Percentiles rank a stretch among this genome's conserved stretches.
Evolutionary conservation across 2,888 invertebrate species (phyloP).

Genomic region (Vannuccia rotundouncinata): DNA sequence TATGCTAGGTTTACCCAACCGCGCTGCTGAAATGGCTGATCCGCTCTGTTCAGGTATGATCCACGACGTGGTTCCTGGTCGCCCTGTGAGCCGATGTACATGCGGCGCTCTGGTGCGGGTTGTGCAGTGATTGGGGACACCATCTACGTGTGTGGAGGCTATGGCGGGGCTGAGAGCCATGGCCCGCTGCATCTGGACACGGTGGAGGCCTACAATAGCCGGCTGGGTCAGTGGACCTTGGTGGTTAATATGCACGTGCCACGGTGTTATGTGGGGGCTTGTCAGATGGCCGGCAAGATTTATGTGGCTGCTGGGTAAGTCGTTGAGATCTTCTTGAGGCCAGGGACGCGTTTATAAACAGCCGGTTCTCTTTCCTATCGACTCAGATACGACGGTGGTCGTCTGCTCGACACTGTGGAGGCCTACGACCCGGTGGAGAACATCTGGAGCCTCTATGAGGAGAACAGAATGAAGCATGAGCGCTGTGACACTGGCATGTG

Average conservation of each 20-base stretch:
- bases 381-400: constrained; percentile 51
- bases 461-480: constrained; percentile 48
- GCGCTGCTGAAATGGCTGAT: not conserved
- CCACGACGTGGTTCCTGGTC: constrained; percentile 48
- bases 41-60: constrained; percentile 44
- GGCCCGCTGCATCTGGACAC: constrained; percentile 47
- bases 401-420: constrained; percentile 50
- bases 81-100: constrained; percentile 50
- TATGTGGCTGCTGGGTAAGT: constrained; percentile 53
- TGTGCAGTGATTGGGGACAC: constrained; percentile 51
- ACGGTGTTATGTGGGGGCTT: constrained; percentile 54
- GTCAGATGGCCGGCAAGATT: constrained; percentile 52
- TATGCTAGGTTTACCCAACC: not conserved
- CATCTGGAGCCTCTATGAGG: constrained; percentile 48
- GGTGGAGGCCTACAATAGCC: constrained; percentile 51
- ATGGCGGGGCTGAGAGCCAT: constrained; percentile 48
- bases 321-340: not conserved
- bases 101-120: constrained; percentile 51
- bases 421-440: constrained; percentile 49
- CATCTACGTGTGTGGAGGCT: constrained; percentile 55
- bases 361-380: not conserved
- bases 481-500: constrained; percentile 54
- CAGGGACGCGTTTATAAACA: not conserved
- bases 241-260: constrained; percentile 50
- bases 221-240: constrained; percentile 50